phyloP scores from a whole-genome alignment of 2,113 vertebrate genomes.

The Suncus etruscus region DNA sequence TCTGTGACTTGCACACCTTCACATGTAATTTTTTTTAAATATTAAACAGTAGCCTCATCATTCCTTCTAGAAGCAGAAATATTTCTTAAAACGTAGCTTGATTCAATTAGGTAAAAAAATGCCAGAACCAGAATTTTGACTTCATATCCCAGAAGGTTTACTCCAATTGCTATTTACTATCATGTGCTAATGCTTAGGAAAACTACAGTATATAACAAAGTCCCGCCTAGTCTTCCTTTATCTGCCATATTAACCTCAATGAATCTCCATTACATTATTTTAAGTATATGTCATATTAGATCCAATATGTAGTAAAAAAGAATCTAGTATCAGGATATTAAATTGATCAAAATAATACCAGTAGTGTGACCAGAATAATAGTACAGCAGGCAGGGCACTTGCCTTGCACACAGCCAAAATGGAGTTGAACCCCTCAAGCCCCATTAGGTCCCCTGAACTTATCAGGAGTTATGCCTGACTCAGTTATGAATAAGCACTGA shows the following conservation, averaged over 20 bases:
- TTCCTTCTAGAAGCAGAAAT: fast-evolving
- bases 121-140: neutral
- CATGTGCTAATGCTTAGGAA: neutral
- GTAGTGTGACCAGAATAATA: too few relatives aligned
- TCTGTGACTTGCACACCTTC: neutral
- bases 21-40: neutral
- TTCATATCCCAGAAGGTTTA: fast-evolving
- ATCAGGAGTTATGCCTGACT: too few relatives aligned
- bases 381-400: too few relatives aligned
- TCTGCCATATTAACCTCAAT: neutral
- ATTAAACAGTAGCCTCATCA: too few relatives aligned
- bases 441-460: too few relatives aligned
- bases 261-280: neutral
- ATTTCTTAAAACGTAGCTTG: neutral
- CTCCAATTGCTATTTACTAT: neutral
- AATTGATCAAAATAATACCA: neutral
- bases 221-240: fast-evolving
- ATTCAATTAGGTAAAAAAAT: neutral
- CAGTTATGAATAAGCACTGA: too few relatives aligned
- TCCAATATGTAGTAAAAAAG: neutral
- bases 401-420: too few relatives aligned
- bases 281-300: neutral
- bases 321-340: neutral
- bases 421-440: too few relatives aligned
- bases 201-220: too few relatives aligned